phyloP scores from a whole-genome alignment of 2,797 vertebrate species.

The Sebastes diaconus region DNA sequence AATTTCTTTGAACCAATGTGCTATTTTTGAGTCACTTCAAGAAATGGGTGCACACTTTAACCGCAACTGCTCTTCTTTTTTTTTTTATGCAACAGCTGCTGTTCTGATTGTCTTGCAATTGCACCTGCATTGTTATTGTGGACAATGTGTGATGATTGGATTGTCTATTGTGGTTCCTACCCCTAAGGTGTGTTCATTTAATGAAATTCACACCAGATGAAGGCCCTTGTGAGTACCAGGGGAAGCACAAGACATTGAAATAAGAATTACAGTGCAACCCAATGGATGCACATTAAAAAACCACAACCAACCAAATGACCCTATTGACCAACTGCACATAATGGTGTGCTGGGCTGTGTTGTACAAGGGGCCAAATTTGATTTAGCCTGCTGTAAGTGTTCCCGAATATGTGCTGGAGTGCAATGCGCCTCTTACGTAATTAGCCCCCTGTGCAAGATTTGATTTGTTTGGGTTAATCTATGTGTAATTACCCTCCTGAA shows the following conservation, averaged over 20 bases:
- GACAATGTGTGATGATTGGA: background rate
- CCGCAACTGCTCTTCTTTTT: background rate
- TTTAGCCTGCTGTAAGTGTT: constrained; percentile 2
- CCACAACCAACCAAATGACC: background rate
- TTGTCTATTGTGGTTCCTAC: background rate
- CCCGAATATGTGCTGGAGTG: constrained; percentile 14
- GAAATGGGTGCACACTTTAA: background rate
- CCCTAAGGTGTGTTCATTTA: background rate
- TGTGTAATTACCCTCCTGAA: constrained; percentile 45
- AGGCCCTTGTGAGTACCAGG: background rate
- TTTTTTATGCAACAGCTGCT: background rate
- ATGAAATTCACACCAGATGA: background rate
- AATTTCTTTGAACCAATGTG: background rate
- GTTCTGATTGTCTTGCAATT: background rate
- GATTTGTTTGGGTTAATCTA: constrained; percentile 63
- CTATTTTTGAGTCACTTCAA: background rate
- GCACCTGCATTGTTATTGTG: constrained; percentile 1
- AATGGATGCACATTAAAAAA: background rate
- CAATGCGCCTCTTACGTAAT: constrained; percentile 45
- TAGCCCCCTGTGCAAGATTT: constrained; percentile 49
- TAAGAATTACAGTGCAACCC: background rate
- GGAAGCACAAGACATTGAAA: background rate
- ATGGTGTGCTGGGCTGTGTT: background rate
- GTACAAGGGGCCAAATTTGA: constrained; percentile 1
- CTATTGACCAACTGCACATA: background rate